Conservation (phyloP, 2,888 invertebrate genomes). For the Drosophila suboccidentalis region DNA sequence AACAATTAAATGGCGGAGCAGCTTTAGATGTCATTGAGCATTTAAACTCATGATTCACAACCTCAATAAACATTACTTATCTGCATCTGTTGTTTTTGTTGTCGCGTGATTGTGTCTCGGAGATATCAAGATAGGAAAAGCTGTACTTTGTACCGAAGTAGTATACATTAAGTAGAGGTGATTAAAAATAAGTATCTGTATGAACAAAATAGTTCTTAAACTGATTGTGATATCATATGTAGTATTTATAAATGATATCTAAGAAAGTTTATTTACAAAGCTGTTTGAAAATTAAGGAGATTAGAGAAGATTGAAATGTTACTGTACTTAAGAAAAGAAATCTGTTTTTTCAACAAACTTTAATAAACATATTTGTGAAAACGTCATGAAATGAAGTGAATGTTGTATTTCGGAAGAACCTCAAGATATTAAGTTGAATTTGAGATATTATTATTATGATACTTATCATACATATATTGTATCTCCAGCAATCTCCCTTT, state of each 20-base stretch:
- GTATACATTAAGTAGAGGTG: neutral
- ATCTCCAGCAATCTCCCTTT: conserved; percentile 3
- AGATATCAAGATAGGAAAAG: conserved; percentile 10
- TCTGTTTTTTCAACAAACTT: neutral
- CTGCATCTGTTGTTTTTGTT: conserved; percentile 24
- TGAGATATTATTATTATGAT: neutral
- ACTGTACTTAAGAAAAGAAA: too few species aligned
- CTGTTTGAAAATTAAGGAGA: neutral
- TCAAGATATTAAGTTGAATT: neutral
- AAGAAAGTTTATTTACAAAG: neutral
- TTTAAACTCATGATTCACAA: conserved; percentile 16
- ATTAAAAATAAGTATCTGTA: neutral
- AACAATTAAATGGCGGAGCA: conserved; percentile 11
- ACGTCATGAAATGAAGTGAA: too few species aligned
- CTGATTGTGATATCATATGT: neutral
- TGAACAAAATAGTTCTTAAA: neutral
- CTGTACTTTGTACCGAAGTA: conserved; percentile 22
- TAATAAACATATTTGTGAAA: too few species aligned
- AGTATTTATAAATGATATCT: neutral
- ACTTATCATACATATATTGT: conserved; percentile 7
- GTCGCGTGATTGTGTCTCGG: conserved; percentile 14
- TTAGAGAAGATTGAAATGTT: too few species aligned
- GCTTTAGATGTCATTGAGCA: conserved; percentile 12
- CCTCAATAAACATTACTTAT: conserved; percentile 33
- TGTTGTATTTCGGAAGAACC: neutral